A percentile compares a stretch with the other conserved stretches of the same genome.
These are phyloP conservation scores for Heliothis peltigera DNA, from an alignment of 2,888 invertebrate genomes.

Conservation along the genomic window DNA sequence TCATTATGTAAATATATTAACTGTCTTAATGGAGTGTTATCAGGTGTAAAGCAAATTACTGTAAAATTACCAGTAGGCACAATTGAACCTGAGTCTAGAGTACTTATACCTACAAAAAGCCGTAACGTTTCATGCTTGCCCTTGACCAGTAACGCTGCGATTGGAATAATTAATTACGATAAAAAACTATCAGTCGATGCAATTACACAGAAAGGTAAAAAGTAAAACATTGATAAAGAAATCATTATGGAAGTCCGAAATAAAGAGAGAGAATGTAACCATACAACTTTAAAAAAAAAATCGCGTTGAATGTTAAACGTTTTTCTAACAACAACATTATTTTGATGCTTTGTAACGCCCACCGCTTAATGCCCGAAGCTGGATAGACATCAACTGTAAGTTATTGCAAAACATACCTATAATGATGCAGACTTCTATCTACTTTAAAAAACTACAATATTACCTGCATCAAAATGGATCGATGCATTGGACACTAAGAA, in stretches of 20 bases:
- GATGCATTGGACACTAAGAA: neutral
- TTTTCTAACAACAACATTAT: constrained; percentile 20
- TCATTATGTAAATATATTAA: neutral
- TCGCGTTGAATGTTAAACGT: too few species aligned
- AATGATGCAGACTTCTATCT: constrained; percentile 9
- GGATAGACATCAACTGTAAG: too few species aligned
- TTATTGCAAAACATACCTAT: too few species aligned
- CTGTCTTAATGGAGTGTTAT: neutral
- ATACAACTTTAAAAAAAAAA: neutral
- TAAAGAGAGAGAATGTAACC: neutral
- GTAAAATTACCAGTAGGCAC: constrained; percentile 17
- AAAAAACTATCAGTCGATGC: constrained; percentile 18
- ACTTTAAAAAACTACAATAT: constrained; percentile 1
- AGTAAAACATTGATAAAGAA: constrained; percentile 12
- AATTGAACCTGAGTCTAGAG: constrained; percentile 12
- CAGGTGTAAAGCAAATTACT: neutral
- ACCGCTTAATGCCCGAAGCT: constrained; percentile 38
- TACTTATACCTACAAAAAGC: constrained; percentile 23
- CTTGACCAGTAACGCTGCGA: constrained; percentile 33
- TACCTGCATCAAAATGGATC: too few species aligned
- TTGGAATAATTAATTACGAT: constrained; percentile 20
- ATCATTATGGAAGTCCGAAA: neutral
- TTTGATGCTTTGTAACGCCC: constrained; percentile 31
- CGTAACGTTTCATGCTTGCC: constrained; percentile 30
- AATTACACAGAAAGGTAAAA: neutral